Evolutionary conservation across 2,888 invertebrate species (phyloP).

Genomic region (Calameuta pallipes): DNA sequence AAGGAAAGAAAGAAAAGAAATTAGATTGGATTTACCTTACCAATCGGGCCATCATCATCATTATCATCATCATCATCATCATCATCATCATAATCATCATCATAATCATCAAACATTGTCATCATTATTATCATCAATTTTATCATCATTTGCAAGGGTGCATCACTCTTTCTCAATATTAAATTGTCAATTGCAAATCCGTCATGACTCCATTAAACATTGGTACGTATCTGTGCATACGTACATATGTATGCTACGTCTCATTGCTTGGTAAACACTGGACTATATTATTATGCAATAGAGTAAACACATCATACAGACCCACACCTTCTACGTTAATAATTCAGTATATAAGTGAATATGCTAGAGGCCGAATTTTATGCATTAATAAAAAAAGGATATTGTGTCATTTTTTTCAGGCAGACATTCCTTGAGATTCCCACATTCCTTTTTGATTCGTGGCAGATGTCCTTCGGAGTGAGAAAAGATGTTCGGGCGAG

Average conservation of each 20-base stretch:
- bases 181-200: background rate
- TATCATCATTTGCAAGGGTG: conserved; percentile 12
- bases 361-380: background rate
- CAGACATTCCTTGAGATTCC: background rate
- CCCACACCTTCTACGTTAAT: background rate
- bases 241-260: background rate
- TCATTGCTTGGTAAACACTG: background rate
- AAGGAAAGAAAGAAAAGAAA: conserved; percentile 13
- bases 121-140: conserved; percentile 7
- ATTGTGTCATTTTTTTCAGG: background rate
- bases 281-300: background rate
- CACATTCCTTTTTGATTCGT: background rate
- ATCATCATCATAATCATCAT: conserved; percentile 7
- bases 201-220: background rate
- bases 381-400: background rate
- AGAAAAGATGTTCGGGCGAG: background rate
- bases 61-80: conserved; percentile 8
- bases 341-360: background rate
- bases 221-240: background rate
- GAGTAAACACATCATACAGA: background rate
- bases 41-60: conserved; percentile 26
- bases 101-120: conserved; percentile 2
- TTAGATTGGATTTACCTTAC: conserved; percentile 50
- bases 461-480: background rate
- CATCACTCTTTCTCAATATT: background rate